Evolutionary conservation across 2,113 vertebrate genomes (phyloP), one percentile per base, ranked within the genome.

Genomic region (Narcine bancroftii): DNA sequence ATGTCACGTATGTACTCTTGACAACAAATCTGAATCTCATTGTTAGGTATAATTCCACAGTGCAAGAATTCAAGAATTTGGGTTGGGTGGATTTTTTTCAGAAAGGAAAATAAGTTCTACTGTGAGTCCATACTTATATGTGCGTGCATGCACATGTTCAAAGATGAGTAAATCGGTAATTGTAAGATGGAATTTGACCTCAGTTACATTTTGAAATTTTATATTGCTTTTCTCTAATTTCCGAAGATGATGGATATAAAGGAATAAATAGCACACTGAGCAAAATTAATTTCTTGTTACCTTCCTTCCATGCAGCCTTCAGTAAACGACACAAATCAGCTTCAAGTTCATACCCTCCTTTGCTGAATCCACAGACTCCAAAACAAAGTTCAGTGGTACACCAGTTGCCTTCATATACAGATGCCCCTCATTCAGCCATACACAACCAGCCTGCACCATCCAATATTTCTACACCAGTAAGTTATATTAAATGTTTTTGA

Each of bases 381-480:
- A 93, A 94, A 89, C 19, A 93, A 11, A 47, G 92, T 65, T 92
- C 94, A 50, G 79, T 77, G 5, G 71, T 92, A 60, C 92, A 94
- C 71, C 77, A 60, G 36, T 65, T 92, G 1, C 76, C 33, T 2
- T 76, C 93, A 36, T 92, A 42, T 24, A 75, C 50, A 0, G 93
- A 93, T 47, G 47, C 71, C 17, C 72, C 83, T 69, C 29, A 9
- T 69, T 87, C 77, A 92, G 77, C 93, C 6, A 4, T 66, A n/a
- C 92, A 92, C 91, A 92, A 42, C 53, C 92, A 92, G 65, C 76
- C 93, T 92, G 1, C 56, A 87, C 6, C 53, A 24, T 60, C 92
- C 36, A 39, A 60, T 42, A 92, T 83, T 63, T 93, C 93, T 0
- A 53, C 93, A 2, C 42, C 39, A 92, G 94, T 94, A 91, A 93